These are phyloP conservation scores for Agrotis exclamationis DNA, from an alignment of 2,888 invertebrate genomes.

Conservation along the genomic window DNA sequence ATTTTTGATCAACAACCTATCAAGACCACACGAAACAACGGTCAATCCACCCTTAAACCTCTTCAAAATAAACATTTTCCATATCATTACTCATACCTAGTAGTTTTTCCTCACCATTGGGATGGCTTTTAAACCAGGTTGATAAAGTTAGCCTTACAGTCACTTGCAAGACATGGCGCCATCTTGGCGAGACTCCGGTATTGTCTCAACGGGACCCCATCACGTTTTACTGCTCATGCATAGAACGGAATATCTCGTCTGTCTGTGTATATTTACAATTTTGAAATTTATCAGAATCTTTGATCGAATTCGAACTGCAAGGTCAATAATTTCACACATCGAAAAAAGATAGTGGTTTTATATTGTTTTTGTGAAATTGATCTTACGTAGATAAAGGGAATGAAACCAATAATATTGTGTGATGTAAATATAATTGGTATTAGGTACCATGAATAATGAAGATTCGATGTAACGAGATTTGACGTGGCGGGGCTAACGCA, in stretches of 20 bases:
- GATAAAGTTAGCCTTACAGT: conserved; percentile 49
- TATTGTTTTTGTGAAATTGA: neutral
- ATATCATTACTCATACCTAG: conserved; percentile 2
- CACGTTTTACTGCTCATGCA: conserved; percentile 46
- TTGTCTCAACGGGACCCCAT: conserved; percentile 59
- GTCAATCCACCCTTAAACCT: neutral
- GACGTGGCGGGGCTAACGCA: too few species aligned
- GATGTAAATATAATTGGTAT: too few species aligned
- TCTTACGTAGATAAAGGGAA: neutral
- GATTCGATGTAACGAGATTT: too few species aligned
- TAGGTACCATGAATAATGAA: too few species aligned
- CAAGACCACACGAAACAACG: neutral
- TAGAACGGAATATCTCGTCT: conserved; percentile 31
- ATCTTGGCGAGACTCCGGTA: conserved; percentile 56
- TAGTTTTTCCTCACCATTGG: conserved; percentile 17
- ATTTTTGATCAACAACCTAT: neutral
- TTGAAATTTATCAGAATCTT: neutral
- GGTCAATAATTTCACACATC: too few species aligned
- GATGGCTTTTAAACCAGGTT: conserved; percentile 44
- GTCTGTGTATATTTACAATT: conserved; percentile 1
- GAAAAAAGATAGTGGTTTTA: neutral
- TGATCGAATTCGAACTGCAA: neutral
- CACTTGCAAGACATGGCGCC: conserved; percentile 49
- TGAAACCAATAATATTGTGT: neutral
- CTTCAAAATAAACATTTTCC: conserved; percentile 20